Evolutionary conservation across 2,888 invertebrate species (phyloP), one percentile per base, ranked within the genome.

Genomic region (Eulithis testata): DNA sequence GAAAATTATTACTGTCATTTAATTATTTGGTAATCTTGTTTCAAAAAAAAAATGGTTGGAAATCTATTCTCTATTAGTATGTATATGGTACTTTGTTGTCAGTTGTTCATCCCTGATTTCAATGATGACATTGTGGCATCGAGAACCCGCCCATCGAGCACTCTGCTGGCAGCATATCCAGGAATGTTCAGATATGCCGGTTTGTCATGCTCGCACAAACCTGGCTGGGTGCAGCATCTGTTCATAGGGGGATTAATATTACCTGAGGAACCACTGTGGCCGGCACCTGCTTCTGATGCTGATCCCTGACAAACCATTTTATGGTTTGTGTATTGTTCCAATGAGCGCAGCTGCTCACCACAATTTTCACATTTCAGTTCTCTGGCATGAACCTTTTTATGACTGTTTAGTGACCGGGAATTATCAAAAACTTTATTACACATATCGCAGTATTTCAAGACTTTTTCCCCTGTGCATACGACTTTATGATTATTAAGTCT

Each of bases 391-490:
- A 94, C 93, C 78, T 94, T 94, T 75, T 92, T 93, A 83, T 94
- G 93, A 78, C 93, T 94, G 76, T 94, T 94, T 49, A 94, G 81
- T 47, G 93, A 94, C 77, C 93, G 87, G 60, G 93, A 93, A 77
- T 94, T 94, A 74, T 94, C 93, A 85, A 94, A 94, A 45, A 94
- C 93, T 82, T 93, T 94, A 63, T 92, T 88, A 77, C 93, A 94
- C 93, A 94, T 94, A 84, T 94, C 93, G 81, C 93, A 93, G 77
- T 88, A 94, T 75, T 94, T 94, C 61, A 94, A 81, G 62, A 89
- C 86, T 75, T 92, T 93, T 72, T 93, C 93, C 47, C 93, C 93
- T 44, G 93, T 93, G 76, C 93, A 93, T 9, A 93, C 93, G 58
- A 93, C 91, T 74, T 93, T 92, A 73, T 94, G 93, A 76, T 93